Percentiles rank a stretch among this genome's conserved stretches.
phyloP scores from a whole-genome alignment of 2,113 vertebrate species.

The Catagonus wagneri region DNA sequence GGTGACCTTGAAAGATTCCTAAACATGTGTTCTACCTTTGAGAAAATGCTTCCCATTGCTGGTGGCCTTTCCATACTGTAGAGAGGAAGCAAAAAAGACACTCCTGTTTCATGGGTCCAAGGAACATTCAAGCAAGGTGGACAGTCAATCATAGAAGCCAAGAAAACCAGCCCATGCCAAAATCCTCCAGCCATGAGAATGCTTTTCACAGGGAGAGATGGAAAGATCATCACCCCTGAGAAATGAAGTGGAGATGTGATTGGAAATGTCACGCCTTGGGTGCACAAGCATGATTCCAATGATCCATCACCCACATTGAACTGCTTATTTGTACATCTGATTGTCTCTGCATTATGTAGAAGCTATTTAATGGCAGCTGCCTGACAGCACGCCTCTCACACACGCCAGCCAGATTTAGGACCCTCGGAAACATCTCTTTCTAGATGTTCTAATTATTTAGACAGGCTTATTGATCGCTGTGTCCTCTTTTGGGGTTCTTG shows the following conservation, averaged over 20 bases:
- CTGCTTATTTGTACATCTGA: constrained; percentile 82
- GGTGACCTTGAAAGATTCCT: not conserved
- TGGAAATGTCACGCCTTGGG: constrained; percentile 75
- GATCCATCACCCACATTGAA: constrained; percentile 86
- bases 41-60: not conserved
- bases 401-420: constrained; percentile 74
- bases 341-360: constrained; percentile 87
- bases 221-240: constrained; percentile 63
- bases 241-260: constrained; percentile 85
- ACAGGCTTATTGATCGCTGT: constrained; percentile 67
- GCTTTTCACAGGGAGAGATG: not conserved
- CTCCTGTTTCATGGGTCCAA: not conserved
- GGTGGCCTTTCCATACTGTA: not conserved
- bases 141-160: not conserved
- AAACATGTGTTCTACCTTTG: not conserved
- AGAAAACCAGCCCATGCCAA: not conserved
- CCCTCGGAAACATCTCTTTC: constrained; percentile 74
- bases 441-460: constrained; percentile 84
- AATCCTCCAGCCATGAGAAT: not conserved
- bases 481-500: constrained; percentile 50
- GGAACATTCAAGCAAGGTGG: not conserved
- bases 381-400: constrained; percentile 70
- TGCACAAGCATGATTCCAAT: constrained; percentile 83
- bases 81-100: not conserved
- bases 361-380: constrained; percentile 79